Evolutionary conservation across 35 echinoderm and acorn worm genomes (phyloP).

Genomic region (Strongylocentrotus purpuratus): DNA sequence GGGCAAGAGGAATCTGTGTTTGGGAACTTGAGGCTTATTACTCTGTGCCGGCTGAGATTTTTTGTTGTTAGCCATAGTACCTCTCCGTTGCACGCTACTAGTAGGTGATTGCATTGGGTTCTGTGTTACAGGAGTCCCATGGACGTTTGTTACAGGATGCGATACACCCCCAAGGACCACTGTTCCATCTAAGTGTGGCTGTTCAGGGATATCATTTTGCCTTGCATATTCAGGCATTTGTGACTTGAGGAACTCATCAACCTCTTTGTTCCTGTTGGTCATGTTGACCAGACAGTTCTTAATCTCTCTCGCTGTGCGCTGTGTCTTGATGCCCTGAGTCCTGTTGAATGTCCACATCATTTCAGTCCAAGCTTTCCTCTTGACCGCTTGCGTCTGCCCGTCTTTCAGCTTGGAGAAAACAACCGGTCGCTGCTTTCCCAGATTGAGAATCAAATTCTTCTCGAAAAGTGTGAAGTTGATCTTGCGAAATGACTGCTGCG

Average conservation of each 20-base stretch:
- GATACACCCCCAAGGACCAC: not conserved
- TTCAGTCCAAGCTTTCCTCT: constrained; percentile 22
- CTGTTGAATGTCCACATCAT: constrained; percentile 28
- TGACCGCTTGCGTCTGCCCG: not conserved
- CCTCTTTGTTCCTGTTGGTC: not conserved
- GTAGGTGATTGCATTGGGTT: not conserved
- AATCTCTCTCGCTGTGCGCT: not conserved
- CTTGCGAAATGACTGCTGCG: not conserved
- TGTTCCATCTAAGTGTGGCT: not conserved
- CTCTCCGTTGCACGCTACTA: not conserved
- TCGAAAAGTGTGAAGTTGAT: constrained; percentile 15
- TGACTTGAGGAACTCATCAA: not conserved
- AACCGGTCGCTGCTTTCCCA: not conserved
- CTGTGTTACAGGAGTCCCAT: not conserved
- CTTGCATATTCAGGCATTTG: not conserved
- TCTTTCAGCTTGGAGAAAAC: constrained; percentile 13
- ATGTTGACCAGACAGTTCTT: constrained; percentile 27
- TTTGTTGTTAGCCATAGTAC: not conserved
- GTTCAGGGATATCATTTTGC: not conserved
- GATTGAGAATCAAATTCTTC: constrained; percentile 6
- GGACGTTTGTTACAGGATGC: not conserved
- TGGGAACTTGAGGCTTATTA: not conserved
- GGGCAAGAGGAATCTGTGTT: constrained; percentile 9
- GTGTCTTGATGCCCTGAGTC: constrained; percentile 6
- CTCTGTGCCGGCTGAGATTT: not conserved